phyloP scores from a whole-genome alignment of 2,888 invertebrate genomes.

The Eurois occulta region DNA sequence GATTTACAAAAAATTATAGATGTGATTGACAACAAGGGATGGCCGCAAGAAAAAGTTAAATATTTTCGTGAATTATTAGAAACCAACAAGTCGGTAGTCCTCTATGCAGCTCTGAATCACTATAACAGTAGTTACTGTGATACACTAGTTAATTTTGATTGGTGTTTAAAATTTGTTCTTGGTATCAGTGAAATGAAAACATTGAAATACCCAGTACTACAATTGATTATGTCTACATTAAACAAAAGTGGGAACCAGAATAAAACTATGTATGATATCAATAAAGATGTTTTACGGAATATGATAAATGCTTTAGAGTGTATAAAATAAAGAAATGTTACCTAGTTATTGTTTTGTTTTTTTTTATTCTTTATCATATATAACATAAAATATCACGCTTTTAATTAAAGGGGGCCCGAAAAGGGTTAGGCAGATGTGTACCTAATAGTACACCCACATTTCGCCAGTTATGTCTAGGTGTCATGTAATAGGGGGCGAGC shows the following conservation, averaged over 20 bases:
- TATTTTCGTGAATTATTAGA: conserved; percentile 68
- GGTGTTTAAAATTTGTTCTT: conserved; percentile 78
- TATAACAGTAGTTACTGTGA: conserved; percentile 77
- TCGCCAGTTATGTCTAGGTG: no score
- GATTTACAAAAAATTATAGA: conserved; percentile 68
- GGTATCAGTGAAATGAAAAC: conserved; percentile 82
- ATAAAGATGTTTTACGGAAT: conserved; percentile 77
- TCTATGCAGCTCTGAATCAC: conserved; percentile 72
- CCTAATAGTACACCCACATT: no score
- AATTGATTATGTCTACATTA: conserved; percentile 75
- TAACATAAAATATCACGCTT: not conserved
- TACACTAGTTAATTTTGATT: conserved; percentile 76
- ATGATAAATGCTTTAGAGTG: conserved; percentile 78
- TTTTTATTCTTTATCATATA: not conserved
- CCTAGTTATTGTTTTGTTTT: not conserved
- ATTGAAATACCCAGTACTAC: conserved; percentile 78
- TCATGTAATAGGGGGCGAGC: no score
- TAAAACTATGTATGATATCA: conserved; percentile 77
- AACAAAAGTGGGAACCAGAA: conserved; percentile 66
- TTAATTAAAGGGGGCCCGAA: not conserved
- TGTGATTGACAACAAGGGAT: conserved; percentile 64
- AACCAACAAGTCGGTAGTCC: conserved; percentile 70
- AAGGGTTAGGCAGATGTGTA: no score
- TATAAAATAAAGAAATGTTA: conserved; percentile 39
- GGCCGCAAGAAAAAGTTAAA: conserved; percentile 69